Percentiles rank a stretch among this genome's conserved stretches.
phyloP scores from a whole-genome alignment of 2,113 vertebrate genomes.

The Mastomys natalensis region DNA sequence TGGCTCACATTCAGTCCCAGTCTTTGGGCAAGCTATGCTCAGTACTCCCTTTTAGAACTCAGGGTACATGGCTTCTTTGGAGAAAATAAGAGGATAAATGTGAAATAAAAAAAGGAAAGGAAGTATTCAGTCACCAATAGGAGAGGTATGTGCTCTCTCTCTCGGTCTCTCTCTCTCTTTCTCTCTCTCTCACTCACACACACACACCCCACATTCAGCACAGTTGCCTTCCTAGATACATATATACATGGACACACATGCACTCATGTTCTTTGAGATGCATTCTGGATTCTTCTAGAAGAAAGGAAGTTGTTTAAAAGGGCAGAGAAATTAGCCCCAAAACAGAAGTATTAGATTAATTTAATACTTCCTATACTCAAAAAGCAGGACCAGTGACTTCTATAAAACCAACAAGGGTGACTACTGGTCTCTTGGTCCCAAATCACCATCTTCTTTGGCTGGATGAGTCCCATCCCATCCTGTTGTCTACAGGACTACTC shows the following conservation, averaged over 20 bases:
- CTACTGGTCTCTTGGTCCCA: neutral
- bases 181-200: neutral
- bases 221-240: neutral
- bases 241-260: neutral
- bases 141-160: neutral
- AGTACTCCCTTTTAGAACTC: neutral
- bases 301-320: conserved; percentile 36
- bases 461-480: neutral
- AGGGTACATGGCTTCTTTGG: conserved; percentile 23
- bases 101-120: neutral
- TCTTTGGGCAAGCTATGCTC: neutral
- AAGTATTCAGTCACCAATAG: neutral
- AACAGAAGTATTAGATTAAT: neutral
- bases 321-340: neutral
- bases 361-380: conserved; percentile 21
- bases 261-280: conserved; percentile 36
- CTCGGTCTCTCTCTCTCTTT: neutral
- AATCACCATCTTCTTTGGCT: conserved; percentile 9
- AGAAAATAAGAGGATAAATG: conserved; percentile 36
- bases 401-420: neutral
- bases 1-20: neutral
- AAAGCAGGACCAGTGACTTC: neutral
- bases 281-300: conserved; percentile 20
- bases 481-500: neutral
- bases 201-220: neutral